These are phyloP conservation scores for Sciurus niger DNA, from an alignment of 2,113 vertebrate species.

Conservation along the genomic window DNA sequence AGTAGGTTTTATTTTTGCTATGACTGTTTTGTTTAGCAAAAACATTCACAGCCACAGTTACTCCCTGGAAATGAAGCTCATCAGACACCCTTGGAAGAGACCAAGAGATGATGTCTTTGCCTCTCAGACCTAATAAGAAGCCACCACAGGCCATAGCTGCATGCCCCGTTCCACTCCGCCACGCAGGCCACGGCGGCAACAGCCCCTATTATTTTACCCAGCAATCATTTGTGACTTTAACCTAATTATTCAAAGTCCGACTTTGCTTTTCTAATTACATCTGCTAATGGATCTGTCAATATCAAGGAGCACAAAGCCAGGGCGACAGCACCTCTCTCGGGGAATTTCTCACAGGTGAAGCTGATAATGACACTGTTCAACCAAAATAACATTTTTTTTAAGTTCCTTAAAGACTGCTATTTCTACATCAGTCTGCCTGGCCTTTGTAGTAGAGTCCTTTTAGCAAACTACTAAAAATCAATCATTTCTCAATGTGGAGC, in stretches of 20 bases:
- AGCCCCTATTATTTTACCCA: background rate
- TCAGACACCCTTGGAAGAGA: background rate
- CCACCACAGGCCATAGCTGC: rapidly evolving
- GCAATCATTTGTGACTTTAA: slow-evolving; percentile 34
- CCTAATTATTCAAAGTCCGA: slow-evolving; percentile 60
- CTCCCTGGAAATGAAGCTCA: slow-evolving; percentile 53
- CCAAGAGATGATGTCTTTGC: background rate
- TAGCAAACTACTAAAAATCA: slow-evolving; percentile 46
- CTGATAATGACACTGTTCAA: slow-evolving; percentile 59
- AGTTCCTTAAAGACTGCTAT: slow-evolving; percentile 10
- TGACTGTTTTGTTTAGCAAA: slow-evolving; percentile 72
- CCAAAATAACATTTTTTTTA: background rate
- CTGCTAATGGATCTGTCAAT: slow-evolving; percentile 71
- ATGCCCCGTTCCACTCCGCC: background rate
- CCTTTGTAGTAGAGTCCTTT: slow-evolving; percentile 32
- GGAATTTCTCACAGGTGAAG: slow-evolving; percentile 59
- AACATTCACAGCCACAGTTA: slow-evolving; percentile 51
- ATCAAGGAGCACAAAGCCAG: background rate
- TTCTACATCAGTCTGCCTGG: slow-evolving; percentile 44
- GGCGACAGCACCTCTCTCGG: background rate
- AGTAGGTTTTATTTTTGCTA: slow-evolving; percentile 63
- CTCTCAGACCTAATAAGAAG: slow-evolving; percentile 52
- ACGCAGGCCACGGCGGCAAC: background rate
- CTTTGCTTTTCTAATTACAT: slow-evolving; percentile 72
- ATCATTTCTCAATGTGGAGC: background rate